These are phyloP conservation scores for Atherix ibis DNA, from an alignment of 2,888 invertebrate species.

Conservation along the genomic window DNA sequence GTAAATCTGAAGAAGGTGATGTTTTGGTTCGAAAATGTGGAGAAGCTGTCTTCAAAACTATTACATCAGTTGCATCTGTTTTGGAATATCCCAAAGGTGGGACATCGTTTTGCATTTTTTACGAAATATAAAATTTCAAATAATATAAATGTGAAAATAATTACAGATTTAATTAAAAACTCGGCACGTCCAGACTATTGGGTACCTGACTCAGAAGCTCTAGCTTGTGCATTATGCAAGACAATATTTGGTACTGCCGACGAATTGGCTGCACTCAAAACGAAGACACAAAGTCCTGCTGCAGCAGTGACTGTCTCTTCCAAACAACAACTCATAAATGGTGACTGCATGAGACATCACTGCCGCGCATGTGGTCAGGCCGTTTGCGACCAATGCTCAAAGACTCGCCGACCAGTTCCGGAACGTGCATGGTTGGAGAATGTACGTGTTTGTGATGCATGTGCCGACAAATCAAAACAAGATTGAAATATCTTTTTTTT, in stretches of 20 bases:
- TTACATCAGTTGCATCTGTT: constrained; percentile 53
- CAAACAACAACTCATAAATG: constrained; percentile 18
- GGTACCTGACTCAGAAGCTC: constrained; percentile 58
- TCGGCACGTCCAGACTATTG: constrained; percentile 62
- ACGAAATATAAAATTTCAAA: too few relatives aligned
- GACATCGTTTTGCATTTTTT: too few relatives aligned
- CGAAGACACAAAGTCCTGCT: constrained; percentile 13
- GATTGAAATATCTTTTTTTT: constrained; percentile 13
- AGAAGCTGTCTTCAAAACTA: constrained; percentile 55
- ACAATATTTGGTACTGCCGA: constrained; percentile 38
- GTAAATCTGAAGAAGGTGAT: constrained; percentile 20
- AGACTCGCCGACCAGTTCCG: constrained; percentile 44
- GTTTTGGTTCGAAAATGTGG: constrained; percentile 46
- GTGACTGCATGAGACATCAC: constrained; percentile 41
- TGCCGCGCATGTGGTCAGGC: constrained; percentile 57
- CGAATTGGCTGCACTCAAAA: constrained; percentile 26
- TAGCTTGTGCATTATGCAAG: constrained; percentile 48
- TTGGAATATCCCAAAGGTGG: constrained; percentile 61
- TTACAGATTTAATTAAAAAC: constrained; percentile 57
- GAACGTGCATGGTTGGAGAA: constrained; percentile 54
- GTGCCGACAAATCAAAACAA: constrained; percentile 16
- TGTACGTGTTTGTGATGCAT: constrained; percentile 62
- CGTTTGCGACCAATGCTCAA: constrained; percentile 44
- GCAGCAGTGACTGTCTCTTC: too few relatives aligned
- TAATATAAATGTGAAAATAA: too few relatives aligned